Percentiles rank a stretch among this genome's conserved stretches.
These are phyloP conservation scores for Oreohelix idahoensis DNA, from an alignment of 1,140 invertebrate species.

Conservation along the genomic window DNA sequence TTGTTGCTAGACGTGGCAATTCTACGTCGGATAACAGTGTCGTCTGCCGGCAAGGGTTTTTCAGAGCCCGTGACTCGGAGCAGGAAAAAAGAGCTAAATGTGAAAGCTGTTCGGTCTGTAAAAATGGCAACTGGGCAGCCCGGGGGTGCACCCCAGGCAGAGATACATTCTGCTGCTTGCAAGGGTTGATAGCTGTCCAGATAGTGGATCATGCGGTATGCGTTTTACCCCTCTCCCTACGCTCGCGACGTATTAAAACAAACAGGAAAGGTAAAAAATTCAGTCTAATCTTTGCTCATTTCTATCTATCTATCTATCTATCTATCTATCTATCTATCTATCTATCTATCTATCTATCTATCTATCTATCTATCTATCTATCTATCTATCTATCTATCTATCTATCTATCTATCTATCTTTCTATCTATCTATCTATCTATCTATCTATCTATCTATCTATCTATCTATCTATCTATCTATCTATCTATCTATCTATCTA, in stretches of 20 bases:
- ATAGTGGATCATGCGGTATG: neutral
- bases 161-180: neutral
- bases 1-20: neutral
- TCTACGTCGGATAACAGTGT: neutral
- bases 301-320: neutral
- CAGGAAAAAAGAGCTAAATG: neutral
- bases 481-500: too few relatives aligned
- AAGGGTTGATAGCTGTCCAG: neutral
- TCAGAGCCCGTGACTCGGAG: neutral
- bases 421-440: too few relatives aligned
- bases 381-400: too few relatives aligned
- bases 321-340: neutral
- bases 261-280: neutral
- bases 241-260: neutral
- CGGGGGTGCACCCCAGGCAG: neutral
- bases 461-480: too few relatives aligned
- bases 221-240: neutral
- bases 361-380: neutral
- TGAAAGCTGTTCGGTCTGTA: neutral
- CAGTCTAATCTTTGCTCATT: neutral
- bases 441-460: too few relatives aligned
- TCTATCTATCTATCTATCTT: too few relatives aligned
- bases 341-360: neutral
- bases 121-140: neutral
- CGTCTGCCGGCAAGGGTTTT: neutral